A percentile compares a stretch with the other conserved stretches of the same genome.
Conservation (phyloP, 2,113 vertebrate genomes). For the Pelmatolapia mariae region DNA sequence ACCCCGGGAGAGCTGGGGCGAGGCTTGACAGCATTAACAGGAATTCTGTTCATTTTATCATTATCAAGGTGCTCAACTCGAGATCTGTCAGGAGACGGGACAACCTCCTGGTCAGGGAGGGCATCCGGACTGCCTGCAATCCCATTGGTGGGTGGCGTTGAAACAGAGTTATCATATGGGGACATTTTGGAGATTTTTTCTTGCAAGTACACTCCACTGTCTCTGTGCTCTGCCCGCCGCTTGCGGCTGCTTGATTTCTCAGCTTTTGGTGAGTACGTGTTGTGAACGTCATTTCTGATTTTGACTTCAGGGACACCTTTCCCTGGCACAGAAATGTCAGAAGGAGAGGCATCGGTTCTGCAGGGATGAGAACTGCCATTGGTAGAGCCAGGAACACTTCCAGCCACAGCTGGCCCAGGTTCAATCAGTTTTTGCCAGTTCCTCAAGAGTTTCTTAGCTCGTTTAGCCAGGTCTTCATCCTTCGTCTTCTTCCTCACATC, state of each 20-base stretch:
- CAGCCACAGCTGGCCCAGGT: conserved; percentile 75
- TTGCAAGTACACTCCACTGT: conserved; percentile 81
- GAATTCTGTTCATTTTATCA: conserved; percentile 88
- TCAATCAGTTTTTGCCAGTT: conserved; percentile 98
- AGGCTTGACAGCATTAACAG: conserved; percentile 91
- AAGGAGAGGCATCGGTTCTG: conserved; percentile 75
- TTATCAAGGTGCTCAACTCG: conserved; percentile 82
- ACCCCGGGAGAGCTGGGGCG: conserved; percentile 91
- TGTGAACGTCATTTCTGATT: conserved; percentile 87
- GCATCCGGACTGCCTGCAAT: conserved; percentile 84
- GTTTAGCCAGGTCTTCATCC: conserved; percentile 96
- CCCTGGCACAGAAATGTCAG: conserved; percentile 60
- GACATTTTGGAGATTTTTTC: conserved; percentile 81
- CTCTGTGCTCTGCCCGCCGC: conserved; percentile 81
- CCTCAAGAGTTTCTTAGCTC: conserved; percentile 93
- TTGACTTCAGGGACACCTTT: conserved; percentile 84
- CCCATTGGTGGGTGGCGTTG: conserved; percentile 83
- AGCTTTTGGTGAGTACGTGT: conserved; percentile 83
- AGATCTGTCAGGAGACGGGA: conserved; percentile 71
- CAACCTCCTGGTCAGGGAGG: conserved; percentile 75
- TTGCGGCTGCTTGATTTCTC: conserved; percentile 86
- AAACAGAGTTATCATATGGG: conserved; percentile 79
- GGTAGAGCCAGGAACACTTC: conserved; percentile 74
- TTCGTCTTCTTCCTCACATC: conserved; percentile 96
- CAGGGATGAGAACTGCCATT: conserved; percentile 88